Conservation (phyloP, 2,888 invertebrate genomes). For the Geotrupes spiniger region DNA sequence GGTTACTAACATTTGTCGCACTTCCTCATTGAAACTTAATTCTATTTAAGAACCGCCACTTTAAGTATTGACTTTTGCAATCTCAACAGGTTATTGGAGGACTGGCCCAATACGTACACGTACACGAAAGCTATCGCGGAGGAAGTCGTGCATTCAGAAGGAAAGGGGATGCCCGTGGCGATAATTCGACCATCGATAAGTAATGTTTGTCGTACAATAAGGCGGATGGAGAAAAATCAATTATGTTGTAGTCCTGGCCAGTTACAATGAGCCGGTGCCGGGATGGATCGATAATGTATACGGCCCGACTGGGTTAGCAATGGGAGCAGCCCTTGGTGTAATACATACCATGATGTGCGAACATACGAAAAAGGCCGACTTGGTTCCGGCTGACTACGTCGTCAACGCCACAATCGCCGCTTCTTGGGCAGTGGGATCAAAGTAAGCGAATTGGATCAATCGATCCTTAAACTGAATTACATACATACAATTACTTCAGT, state of each 20-base stretch:
- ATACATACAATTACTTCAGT: too few relatives aligned
- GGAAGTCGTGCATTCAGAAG: slow-evolving; percentile 56
- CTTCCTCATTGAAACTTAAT: background rate
- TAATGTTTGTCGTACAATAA: slow-evolving; percentile 29
- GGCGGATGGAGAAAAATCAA: too few relatives aligned
- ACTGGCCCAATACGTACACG: slow-evolving; percentile 71
- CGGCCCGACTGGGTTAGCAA: slow-evolving; percentile 75
- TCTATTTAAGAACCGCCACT: background rate
- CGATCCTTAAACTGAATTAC: too few relatives aligned
- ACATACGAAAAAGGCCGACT: slow-evolving; percentile 66
- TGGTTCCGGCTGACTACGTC: slow-evolving; percentile 65
- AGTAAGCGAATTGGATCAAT: too few relatives aligned
- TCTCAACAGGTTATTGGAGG: slow-evolving; percentile 49
- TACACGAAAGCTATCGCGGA: slow-evolving; percentile 73
- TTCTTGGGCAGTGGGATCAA: slow-evolving; percentile 50
- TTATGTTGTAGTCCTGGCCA: slow-evolving; percentile 57
- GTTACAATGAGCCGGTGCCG: slow-evolving; percentile 69
- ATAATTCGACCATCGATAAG: slow-evolving; percentile 69
- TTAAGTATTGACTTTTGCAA: too few relatives aligned
- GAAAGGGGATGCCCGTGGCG: slow-evolving; percentile 58
- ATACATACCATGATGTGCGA: slow-evolving; percentile 73
- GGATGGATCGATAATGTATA: slow-evolving; percentile 95
- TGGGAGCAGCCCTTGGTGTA: slow-evolving; percentile 75
- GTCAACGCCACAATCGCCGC: slow-evolving; percentile 59
- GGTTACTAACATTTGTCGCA: background rate